Base-by-base conservation (phyloP, 2,797 vertebrate genomes). In the Micropoecilia bifurca region DNA sequence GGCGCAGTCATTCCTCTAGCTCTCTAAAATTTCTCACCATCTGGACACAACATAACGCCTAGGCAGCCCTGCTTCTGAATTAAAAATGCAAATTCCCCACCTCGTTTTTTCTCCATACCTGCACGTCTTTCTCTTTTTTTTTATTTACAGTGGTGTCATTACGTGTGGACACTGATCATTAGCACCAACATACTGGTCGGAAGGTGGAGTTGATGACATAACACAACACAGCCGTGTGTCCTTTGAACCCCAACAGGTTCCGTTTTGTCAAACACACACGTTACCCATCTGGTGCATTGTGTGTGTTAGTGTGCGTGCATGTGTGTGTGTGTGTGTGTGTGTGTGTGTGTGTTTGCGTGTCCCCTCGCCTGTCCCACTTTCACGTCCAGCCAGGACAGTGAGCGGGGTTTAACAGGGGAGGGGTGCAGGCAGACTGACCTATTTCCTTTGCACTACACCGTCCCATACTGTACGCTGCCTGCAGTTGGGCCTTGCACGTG, bases 371-470 rank as follows among this genome's bases (percentile, higher is more conserved):
- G 93, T 83, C 91, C 93, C 93, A 94, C 89, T 94, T 95, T 93
- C 73, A 87, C 77, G 83, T 92, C 90, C 92, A 91, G 92, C 86
- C 90, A 92, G 92, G 91, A 93, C 89, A 91, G 88, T 85, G 74
- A 71, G 76, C 76, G 90, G 87, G 75, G 80, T 79, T 87, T 88
- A 79, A 77, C 79, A 82, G 88, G 87, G 92, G 90, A 86, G 91
- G 92, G 92, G 90, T 91, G 80, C 86, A 89, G 66, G 88, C 90
- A 92, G 86, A 89, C 88, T 94, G 93, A 94, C 94, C 93, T 94
- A 94, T 93, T 93, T 95, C 89, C 89, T 81, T 85, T 57, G 82
- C 78, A 80, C 85, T 90, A 85, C 74, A 57, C 86, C 0, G 4
- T 94, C 90, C 90, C 78, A 74, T 89, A 84, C 80, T 80, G 71